phyloP scores from a whole-genome alignment of 2,113 vertebrate genomes.

The Bubo bubo region DNA sequence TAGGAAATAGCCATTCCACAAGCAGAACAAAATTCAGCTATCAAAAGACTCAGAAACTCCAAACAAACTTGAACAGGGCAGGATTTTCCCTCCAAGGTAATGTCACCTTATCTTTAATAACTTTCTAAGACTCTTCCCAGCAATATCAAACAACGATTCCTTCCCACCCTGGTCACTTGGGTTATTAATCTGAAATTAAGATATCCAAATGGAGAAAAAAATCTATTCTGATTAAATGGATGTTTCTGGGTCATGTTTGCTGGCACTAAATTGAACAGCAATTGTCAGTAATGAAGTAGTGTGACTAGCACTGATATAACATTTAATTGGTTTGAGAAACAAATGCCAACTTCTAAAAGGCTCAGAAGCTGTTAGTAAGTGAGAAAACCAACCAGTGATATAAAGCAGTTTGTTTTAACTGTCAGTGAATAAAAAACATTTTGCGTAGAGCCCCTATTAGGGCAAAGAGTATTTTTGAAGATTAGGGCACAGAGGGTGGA shows the following conservation, averaged over 20 bases:
- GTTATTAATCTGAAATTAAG: not conserved
- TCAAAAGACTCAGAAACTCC: not conserved
- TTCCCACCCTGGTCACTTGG: not conserved
- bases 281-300: not conserved
- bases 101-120: not conserved
- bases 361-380: not conserved
- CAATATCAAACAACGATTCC: not conserved
- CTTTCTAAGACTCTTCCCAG: not conserved
- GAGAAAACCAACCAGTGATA: not conserved
- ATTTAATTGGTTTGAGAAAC: not conserved
- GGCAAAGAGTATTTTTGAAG: not conserved
- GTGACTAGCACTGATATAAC: not conserved
- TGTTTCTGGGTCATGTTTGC: not conserved
- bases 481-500: not conserved
- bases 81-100: not conserved
- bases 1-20: not conserved
- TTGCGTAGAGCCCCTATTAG: not conserved
- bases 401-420: not conserved
- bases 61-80: not conserved
- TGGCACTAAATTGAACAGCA: not conserved
- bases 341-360: not conserved
- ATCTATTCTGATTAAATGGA: not conserved
- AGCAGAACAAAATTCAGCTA: not conserved
- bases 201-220: not conserved
- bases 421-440: not conserved